Conservation (phyloP, 2,888 invertebrate species). For the Tolmerus cingulatus region DNA sequence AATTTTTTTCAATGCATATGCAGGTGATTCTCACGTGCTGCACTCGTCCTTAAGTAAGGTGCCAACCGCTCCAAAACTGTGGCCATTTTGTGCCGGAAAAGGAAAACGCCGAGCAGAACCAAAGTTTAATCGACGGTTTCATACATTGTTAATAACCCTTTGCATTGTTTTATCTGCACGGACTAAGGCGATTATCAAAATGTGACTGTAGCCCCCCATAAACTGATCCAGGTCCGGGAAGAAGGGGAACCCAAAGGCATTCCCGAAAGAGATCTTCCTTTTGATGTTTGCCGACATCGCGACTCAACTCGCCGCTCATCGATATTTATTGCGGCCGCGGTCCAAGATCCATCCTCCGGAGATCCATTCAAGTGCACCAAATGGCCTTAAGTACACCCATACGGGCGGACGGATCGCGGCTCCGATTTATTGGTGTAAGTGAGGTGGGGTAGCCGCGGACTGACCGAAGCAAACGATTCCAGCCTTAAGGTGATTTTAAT, state of each 20-base stretch:
- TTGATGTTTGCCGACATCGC: slow-evolving; percentile 44
- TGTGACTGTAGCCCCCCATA: slow-evolving; percentile 36
- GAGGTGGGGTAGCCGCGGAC: slow-evolving; percentile 7
- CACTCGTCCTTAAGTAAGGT: not conserved
- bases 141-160: slow-evolving; percentile 23
- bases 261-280: slow-evolving; percentile 29
- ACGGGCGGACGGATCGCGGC: not conserved
- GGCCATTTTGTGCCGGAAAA: not conserved
- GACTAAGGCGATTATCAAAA: slow-evolving; percentile 38
- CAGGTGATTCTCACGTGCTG: slow-evolving; percentile 16
- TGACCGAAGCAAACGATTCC: not conserved
- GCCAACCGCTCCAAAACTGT: not conserved
- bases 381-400: slow-evolving; percentile 34
- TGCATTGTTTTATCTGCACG: slow-evolving; percentile 37
- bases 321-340: slow-evolving; percentile 47
- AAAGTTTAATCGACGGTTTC: slow-evolving; percentile 39
- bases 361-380: slow-evolving; percentile 24
- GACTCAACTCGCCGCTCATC: slow-evolving; percentile 47
- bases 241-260: slow-evolving; percentile 20
- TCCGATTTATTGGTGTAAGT: slow-evolving; percentile 16
- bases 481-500: slow-evolving; percentile 49
- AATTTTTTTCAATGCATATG: not conserved
- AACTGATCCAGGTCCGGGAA: slow-evolving; percentile 11
- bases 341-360: slow-evolving; percentile 23
- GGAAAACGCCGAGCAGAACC: slow-evolving; percentile 4